Percentiles rank a stretch among this genome's conserved stretches.
phyloP scores from a whole-genome alignment of 2,113 vertebrate genomes.

The Paramisgurnus dabryanus region DNA sequence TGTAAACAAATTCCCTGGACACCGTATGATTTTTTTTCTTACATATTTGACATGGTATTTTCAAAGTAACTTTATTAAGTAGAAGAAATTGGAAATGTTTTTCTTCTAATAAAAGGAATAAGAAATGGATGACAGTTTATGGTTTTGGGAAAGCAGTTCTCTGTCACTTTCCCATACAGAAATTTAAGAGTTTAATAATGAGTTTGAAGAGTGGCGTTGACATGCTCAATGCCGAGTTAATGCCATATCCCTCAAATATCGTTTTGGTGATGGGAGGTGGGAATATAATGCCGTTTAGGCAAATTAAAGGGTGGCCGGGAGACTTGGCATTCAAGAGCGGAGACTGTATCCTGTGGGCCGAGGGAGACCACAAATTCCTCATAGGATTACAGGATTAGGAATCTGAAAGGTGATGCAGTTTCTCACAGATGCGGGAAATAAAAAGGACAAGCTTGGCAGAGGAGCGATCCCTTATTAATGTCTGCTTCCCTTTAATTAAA shows the following conservation, averaged over 20 bases:
- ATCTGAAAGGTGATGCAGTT: conserved; percentile 84
- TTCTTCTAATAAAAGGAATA: conserved; percentile 37
- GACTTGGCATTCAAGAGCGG: conserved; percentile 67
- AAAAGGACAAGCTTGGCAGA: conserved; percentile 67
- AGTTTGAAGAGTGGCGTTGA: conserved; percentile 47
- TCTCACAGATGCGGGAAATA: conserved; percentile 76
- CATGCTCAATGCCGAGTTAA: conserved; percentile 47
- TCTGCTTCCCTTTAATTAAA: conserved; percentile 83
- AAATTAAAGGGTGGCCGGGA: conserved; percentile 60
- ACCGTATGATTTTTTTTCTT: too few relatives aligned
- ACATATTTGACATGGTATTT: too few relatives aligned
- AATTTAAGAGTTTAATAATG: conserved; percentile 31
- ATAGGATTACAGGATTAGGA: conserved; percentile 87
- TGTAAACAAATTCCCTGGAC: not conserved
- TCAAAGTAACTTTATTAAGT: too few relatives aligned
- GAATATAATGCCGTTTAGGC: conserved; percentile 56
- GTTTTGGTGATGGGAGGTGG: conserved; percentile 43
- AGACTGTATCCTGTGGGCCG: conserved; percentile 70
- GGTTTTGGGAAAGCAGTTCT: conserved; percentile 44
- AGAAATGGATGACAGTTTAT: conserved; percentile 18
- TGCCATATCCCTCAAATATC: conserved; percentile 43
- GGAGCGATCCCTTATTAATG: conserved; percentile 68
- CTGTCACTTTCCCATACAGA: conserved; percentile 36
- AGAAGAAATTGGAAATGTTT: conserved; percentile 27
- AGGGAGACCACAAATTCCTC: conserved; percentile 82